Conservation (phyloP, 2,113 vertebrate genomes). For the Pleuronectes platessa region DNA sequence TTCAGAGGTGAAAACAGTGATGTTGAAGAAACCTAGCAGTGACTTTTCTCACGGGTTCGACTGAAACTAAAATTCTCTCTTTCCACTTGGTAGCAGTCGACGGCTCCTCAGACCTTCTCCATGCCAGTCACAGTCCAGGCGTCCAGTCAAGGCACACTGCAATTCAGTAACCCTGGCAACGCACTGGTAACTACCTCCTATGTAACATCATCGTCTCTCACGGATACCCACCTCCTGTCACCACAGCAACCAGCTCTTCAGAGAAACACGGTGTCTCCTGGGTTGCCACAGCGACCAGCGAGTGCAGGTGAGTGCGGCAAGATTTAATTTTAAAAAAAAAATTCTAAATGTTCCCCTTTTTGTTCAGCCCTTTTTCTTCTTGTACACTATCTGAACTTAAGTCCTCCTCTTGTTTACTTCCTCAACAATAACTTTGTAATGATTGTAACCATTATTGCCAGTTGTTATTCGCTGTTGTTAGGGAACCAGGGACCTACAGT, state of each 20-base stretch:
- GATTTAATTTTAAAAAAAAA: not conserved
- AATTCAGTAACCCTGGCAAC: conserved; percentile 94
- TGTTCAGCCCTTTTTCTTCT: not conserved
- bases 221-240: conserved; percentile 93
- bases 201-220: conserved; percentile 91
- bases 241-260: conserved; percentile 92
- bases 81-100: conserved; percentile 82
- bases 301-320: conserved; percentile 87
- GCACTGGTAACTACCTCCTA: conserved; percentile 95
- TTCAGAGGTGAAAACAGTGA: not conserved
- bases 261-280: conserved; percentile 94
- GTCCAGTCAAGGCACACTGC: conserved; percentile 91
- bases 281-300: conserved; percentile 95
- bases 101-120: conserved; percentile 94
- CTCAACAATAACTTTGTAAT: not conserved
- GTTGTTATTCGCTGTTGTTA: not conserved
- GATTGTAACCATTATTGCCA: not conserved
- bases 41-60: not conserved
- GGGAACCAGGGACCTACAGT: not conserved
- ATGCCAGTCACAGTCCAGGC: conserved; percentile 97
- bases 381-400: not conserved
- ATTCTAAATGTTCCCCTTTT: not conserved
- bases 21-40: not conserved
- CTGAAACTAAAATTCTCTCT: conserved; percentile 10
- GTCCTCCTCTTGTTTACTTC: not conserved